These are phyloP conservation scores for Brachionichthys hirsutus DNA, from an alignment of 2,113 vertebrate genomes.

Conservation along the genomic window DNA sequence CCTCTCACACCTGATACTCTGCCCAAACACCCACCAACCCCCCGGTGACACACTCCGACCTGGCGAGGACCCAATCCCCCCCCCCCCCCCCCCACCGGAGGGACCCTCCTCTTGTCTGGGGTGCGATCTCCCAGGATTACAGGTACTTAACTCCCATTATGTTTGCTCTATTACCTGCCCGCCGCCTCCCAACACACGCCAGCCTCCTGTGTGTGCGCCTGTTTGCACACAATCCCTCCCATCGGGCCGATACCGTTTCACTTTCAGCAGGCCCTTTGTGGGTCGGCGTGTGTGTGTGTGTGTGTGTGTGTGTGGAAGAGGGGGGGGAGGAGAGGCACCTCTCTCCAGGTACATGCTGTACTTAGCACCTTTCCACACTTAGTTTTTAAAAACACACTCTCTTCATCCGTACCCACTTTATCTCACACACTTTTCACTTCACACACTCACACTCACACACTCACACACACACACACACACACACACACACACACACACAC, in stretches of 20 bases:
- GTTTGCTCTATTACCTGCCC: conserved; percentile 89
- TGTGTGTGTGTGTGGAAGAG: conserved; percentile 6
- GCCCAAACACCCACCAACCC: conserved; percentile 45
- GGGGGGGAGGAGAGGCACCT: neutral
- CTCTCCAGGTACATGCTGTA: conserved; percentile 56
- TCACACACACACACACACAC: conserved; percentile 18
- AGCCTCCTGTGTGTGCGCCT: conserved; percentile 62
- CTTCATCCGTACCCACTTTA: conserved; percentile 3
- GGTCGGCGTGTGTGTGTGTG: conserved; percentile 1
- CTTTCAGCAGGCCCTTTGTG: conserved; percentile 75
- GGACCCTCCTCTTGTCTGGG: conserved; percentile 84
- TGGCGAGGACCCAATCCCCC: conserved; percentile 79
- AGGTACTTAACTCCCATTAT: conserved; percentile 96
- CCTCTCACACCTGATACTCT: conserved; percentile 83
- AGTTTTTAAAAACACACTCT: conserved; percentile 20
- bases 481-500: conserved; percentile 60
- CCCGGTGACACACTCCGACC: conserved; percentile 53
- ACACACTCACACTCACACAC: conserved; percentile 23
- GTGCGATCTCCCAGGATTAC: conserved; percentile 90
- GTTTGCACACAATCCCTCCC: conserved; percentile 73
- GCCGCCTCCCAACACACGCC: conserved; percentile 61
- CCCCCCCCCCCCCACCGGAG: conserved; percentile 83
- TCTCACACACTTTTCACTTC: neutral
- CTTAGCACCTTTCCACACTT: conserved; percentile 40
- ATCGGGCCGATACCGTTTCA: conserved; percentile 49